A percentile compares a stretch with the other conserved stretches of the same genome.
These are phyloP conservation scores for Steromphala cineraria DNA, from an alignment of 2,888 invertebrate species.

Conservation along the genomic window DNA sequence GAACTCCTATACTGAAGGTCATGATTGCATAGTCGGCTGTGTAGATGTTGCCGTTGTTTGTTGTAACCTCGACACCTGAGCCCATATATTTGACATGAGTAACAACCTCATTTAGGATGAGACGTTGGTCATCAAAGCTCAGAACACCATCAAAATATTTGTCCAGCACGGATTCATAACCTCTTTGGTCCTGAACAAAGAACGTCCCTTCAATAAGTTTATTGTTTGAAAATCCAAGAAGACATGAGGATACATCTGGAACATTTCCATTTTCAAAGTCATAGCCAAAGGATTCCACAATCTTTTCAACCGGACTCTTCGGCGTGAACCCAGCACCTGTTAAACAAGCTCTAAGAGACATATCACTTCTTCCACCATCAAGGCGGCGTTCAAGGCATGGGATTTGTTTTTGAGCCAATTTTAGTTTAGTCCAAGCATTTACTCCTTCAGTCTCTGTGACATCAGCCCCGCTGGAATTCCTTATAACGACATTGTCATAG, in stretches of 20 bases:
- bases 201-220: not conserved
- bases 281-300: not conserved
- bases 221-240: not conserved
- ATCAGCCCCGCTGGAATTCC: constrained; percentile 29
- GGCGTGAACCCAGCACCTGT: not conserved
- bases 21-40: constrained; percentile 36
- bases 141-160: constrained; percentile 8
- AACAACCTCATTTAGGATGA: constrained; percentile 31
- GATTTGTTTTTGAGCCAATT: not conserved
- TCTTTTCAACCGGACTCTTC: not conserved
- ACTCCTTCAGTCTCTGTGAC: constrained; percentile 25
- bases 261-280: not conserved
- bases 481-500: constrained; percentile 25
- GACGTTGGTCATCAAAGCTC: not conserved
- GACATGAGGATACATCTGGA: not conserved
- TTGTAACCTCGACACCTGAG: constrained; percentile 28
- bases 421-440: not conserved
- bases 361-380: not conserved
- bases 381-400: not conserved
- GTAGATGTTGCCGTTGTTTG: constrained; percentile 25
- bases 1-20: constrained; percentile 44
- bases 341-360: not conserved
- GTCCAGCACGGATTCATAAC: constrained; percentile 26
- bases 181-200: constrained; percentile 28
- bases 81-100: constrained; percentile 24